A percentile compares a stretch with the other conserved stretches of the same genome.
Evolutionary conservation across 2,888 invertebrate species (phyloP).

Genomic region (Machimus atricapillus): DNA sequence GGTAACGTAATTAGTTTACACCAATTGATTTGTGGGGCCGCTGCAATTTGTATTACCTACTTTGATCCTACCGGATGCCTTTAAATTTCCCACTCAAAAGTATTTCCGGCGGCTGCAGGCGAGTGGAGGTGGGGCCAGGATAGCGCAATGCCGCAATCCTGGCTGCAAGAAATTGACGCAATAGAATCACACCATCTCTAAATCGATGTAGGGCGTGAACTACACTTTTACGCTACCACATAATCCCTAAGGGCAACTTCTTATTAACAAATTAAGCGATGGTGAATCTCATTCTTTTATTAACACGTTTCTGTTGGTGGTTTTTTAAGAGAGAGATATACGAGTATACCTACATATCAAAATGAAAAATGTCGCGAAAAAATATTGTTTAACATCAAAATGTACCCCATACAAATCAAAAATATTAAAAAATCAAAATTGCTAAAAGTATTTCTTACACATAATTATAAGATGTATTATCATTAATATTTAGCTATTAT

Average conservation of each 20-base stretch:
- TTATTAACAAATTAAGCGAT: not conserved
- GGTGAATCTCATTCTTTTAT: not conserved
- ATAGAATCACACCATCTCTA: not conserved
- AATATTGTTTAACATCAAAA: too few species aligned
- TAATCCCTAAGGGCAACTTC: too few species aligned
- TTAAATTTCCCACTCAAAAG: not conserved
- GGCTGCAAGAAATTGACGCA: not conserved
- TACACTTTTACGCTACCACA: too few species aligned
- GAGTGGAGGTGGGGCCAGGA: not conserved
- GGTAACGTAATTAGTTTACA: conserved; percentile 30
- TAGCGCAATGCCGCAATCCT: not conserved
- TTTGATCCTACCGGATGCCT: not conserved
- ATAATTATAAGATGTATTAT: too few species aligned
- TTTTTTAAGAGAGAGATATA: too few species aligned
- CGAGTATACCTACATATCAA: too few species aligned
- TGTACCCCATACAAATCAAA: too few species aligned
- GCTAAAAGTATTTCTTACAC: too few species aligned
- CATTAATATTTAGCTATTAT: too few species aligned
- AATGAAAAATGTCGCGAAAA: too few species aligned
- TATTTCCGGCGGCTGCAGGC: not conserved
- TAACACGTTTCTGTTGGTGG: not conserved
- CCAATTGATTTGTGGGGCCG: conserved; percentile 26
- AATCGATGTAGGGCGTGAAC: too few species aligned
- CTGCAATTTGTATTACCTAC: conserved; percentile 10
- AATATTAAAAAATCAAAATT: too few species aligned